phyloP scores from a whole-genome alignment of 2,113 vertebrate genomes.

The Phocoena sinus region DNA sequence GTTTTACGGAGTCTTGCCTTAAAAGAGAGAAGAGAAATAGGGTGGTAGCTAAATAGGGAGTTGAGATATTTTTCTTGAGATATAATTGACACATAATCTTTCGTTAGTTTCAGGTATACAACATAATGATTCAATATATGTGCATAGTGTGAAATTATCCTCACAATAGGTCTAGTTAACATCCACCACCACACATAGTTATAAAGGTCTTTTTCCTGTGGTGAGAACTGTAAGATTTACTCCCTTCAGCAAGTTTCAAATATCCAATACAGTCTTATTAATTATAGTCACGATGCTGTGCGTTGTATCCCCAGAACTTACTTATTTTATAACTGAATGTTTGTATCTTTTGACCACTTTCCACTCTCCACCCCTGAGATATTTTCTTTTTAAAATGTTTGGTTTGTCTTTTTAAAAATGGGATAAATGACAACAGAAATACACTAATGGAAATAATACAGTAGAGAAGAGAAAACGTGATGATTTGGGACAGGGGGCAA shows the following conservation, averaged over 20 bases:
- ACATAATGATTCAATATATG: fast-evolving
- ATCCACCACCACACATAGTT: fast-evolving
- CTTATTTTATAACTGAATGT: too few species aligned
- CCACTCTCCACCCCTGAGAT: too few species aligned
- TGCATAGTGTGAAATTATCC: fast-evolving
- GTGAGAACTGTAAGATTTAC: neutral
- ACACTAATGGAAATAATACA: neutral
- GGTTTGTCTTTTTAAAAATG: too few species aligned
- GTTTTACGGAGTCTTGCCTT: neutral
- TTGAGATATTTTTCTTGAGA: too few species aligned
- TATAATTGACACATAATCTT: neutral
- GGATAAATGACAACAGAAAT: too few species aligned
- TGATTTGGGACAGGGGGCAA: neutral
- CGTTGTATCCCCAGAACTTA: too few species aligned
- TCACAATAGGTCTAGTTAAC: fast-evolving
- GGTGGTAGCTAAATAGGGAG: neutral
- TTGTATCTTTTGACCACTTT: too few species aligned
- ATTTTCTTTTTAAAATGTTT: too few species aligned
- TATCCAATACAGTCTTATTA: neutral
- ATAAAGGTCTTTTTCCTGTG: neutral
- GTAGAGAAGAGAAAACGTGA: neutral
- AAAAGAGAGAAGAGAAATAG: neutral
- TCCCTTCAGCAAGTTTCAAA: neutral
- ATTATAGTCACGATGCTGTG: neutral
- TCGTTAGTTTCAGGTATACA: neutral